Percentiles rank a stretch among this genome's conserved stretches.
Evolutionary conservation across 2,797 vertebrate species (phyloP).

Genomic region (Brotula barbata): DNA sequence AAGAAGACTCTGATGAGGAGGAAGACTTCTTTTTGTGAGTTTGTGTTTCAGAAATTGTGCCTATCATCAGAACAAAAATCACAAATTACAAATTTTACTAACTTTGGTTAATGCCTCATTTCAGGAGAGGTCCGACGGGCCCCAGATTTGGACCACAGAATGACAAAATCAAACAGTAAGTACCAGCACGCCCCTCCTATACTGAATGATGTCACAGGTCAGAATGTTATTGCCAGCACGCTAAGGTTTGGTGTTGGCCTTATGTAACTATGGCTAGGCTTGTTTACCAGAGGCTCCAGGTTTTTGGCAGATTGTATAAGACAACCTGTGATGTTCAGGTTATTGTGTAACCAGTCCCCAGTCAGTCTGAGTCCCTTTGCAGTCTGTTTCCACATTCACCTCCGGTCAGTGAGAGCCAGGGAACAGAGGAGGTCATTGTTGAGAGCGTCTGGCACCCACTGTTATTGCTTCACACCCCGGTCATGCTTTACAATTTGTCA

Average conservation of each 20-base stretch:
- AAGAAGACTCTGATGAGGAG: conserved; percentile 98
- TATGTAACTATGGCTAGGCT: conserved; percentile 52
- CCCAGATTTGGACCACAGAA: conserved; percentile 93
- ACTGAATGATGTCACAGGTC: conserved; percentile 30
- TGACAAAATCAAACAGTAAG: conserved; percentile 98
- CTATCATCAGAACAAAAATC: background rate
- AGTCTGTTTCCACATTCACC: conserved; percentile 39
- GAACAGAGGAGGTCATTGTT: conserved; percentile 64
- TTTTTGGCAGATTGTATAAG: conserved; percentile 55
- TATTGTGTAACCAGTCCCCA: conserved; percentile 52
- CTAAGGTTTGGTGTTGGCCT: conserved; percentile 45
- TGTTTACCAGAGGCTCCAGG: conserved; percentile 60
- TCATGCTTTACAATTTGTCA: conserved; percentile 25
- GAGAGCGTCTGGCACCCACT: conserved; percentile 29
- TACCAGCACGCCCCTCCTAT: conserved; percentile 54
- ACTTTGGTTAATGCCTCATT: too few relatives aligned
- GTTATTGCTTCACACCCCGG: conserved; percentile 26
- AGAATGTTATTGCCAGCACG: conserved; percentile 11
- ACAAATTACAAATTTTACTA: too few relatives aligned
- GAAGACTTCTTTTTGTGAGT: conserved; percentile 99
- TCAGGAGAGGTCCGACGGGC: conserved; percentile 93
- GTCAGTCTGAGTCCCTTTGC: conserved; percentile 21
- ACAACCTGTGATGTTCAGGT: conserved; percentile 19
- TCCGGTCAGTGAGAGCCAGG: conserved; percentile 8
- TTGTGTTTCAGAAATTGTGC: conserved; percentile 1